phyloP scores from a whole-genome alignment of 1,140 invertebrate genomes.

The Drosophila virilis region DNA sequence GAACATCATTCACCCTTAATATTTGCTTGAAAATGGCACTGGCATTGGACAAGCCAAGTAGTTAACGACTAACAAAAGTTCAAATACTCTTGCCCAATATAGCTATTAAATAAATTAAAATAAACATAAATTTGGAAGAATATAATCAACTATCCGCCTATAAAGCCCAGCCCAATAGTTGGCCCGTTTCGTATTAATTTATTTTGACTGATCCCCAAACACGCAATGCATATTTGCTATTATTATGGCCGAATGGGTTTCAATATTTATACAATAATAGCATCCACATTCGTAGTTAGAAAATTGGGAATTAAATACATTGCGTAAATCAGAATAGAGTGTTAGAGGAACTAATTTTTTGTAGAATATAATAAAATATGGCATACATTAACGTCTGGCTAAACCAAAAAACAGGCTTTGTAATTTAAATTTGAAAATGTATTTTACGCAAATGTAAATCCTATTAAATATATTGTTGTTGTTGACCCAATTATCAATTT shows the following conservation, averaged over 20 bases:
- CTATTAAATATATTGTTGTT: slow-evolving; percentile 32
- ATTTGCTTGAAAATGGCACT: neutral
- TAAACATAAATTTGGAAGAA: neutral
- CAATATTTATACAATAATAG: slow-evolving; percentile 55
- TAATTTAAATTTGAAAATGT: slow-evolving; percentile 6
- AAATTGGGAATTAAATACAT: slow-evolving; percentile 70
- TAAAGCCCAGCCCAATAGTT: neutral
- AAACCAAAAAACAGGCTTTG: neutral
- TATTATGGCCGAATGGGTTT: slow-evolving; percentile 72
- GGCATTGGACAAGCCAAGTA: too few species aligned
- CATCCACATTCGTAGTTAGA: slow-evolving; percentile 65
- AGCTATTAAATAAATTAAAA: neutral
- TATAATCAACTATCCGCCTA: neutral
- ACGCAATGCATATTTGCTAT: slow-evolving; percentile 54
- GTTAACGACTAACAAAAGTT: neutral
- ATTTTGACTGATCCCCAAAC: slow-evolving; percentile 12
- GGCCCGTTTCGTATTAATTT: neutral
- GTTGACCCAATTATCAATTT: slow-evolving; percentile 54
- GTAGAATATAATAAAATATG: neutral
- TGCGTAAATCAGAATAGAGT: slow-evolving; percentile 15
- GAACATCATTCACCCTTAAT: neutral
- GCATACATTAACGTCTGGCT: neutral
- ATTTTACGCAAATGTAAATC: slow-evolving; percentile 40
- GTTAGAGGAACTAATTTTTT: neutral
- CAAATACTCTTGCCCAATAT: neutral